Evolutionary conservation across 30 jellyfish, hydroid and myxozoan genomes (phyloP), one percentile per base, ranked within the genome.

Genomic region (Haliclystus octoradiatus): DNA sequence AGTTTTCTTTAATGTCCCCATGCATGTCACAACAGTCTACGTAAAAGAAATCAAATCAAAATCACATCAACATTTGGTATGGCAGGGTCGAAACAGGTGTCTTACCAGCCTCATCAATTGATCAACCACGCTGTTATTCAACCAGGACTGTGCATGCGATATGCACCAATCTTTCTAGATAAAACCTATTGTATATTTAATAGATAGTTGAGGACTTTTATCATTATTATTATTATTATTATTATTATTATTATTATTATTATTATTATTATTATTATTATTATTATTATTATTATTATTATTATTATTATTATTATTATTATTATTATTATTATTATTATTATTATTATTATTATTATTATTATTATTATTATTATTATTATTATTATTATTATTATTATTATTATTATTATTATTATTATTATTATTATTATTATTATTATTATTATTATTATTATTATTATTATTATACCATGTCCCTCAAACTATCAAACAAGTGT

Each of bases 11-110:
- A 88, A 51, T 12, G 97, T 75, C 31, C 81, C 77, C 97, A 88
- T 88, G 78, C 97, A 88, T 23, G 97, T 88, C 0, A 88, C 75
- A 14, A 88, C 94, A 32, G 97, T 80, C 97, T 87, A 53, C 1
- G 40, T 63, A 15, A 69, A 32, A 29, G 25, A 34, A 1, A 66
- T 19, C 12, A 35, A 34, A 15, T n/a, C n/a, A 19, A 40, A 19
- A 40, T 40, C 14, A 40, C 14, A 7, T 5, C 7, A 19, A 19
- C 19, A 19, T 40, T 40, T 40, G 57, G 7, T 40, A 5, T 40
- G 57, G n/a, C n/a, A n/a, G n/a, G n/a, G n/a, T n/a, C n/a, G n/a
- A n/a, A n/a, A n/a, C n/a, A n/a, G n/a, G n/a, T n/a, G n/a, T n/a
- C n/a, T n/a, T n/a, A n/a, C n/a, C n/a, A n/a, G n/a, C n/a, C n/a